phyloP scores from a whole-genome alignment of 2,797 vertebrate genomes.

The Monodelphis domestica region DNA sequence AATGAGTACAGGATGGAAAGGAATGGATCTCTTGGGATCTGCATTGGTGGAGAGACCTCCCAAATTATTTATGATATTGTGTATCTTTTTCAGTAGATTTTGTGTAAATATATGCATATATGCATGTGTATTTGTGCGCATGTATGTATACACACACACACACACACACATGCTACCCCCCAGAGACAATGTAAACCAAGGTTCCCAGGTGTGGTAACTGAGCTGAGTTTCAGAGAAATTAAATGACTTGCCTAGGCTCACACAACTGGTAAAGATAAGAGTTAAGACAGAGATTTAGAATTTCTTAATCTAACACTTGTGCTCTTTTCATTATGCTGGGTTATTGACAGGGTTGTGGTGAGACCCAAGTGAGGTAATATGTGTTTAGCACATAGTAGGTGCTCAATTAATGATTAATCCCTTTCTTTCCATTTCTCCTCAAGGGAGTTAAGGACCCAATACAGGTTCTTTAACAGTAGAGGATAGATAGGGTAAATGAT shows the following conservation, averaged over 20 bases:
- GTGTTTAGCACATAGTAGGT: not conserved
- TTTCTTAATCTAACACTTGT: not conserved
- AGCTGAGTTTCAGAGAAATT: not conserved
- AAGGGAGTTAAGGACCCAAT: not conserved
- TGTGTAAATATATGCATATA: not conserved
- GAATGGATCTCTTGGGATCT: not conserved
- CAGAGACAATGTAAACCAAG: not conserved
- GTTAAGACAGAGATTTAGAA: not conserved
- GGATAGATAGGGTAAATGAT: not conserved
- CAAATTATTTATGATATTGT: not conserved
- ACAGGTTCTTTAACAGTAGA: not conserved
- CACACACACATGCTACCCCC: too few relatives aligned
- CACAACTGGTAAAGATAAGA: not conserved
- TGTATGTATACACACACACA: not conserved
- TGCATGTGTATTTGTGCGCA: too few relatives aligned
- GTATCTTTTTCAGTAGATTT: not conserved
- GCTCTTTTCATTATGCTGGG: not conserved
- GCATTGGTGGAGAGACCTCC: not conserved
- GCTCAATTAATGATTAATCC: not conserved
- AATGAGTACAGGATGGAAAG: not conserved
- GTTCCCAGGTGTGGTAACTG: not conserved
- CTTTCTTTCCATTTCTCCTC: not conserved
- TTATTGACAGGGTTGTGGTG: not conserved
- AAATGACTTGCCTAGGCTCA: not conserved
- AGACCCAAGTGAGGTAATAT: not conserved